phyloP scores from a whole-genome alignment of 2,113 vertebrate genomes.

The Nettapus auritus region DNA sequence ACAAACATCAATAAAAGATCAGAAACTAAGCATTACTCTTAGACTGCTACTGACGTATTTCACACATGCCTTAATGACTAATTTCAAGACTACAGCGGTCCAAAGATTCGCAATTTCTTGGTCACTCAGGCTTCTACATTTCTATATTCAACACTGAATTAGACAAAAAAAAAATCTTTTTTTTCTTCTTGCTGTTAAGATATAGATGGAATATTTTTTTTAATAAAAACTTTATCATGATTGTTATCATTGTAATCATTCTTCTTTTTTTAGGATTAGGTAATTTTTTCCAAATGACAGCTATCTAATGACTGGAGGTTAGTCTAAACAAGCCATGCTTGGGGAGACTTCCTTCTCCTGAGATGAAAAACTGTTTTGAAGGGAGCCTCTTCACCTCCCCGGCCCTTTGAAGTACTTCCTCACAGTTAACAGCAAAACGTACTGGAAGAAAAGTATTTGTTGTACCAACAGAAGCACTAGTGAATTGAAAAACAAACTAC shows the following conservation, averaged over 20 bases:
- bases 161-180: not conserved
- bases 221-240: not conserved
- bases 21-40: slow-evolving; percentile 13
- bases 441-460: not conserved
- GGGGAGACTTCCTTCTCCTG: not conserved
- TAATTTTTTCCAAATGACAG: slow-evolving; percentile 23
- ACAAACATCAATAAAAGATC: slow-evolving; percentile 5
- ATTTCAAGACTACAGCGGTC: slow-evolving; percentile 26
- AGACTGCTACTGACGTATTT: slow-evolving; percentile 9
- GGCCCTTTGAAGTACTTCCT: slow-evolving; percentile 13
- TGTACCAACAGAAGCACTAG: slow-evolving; percentile 17
- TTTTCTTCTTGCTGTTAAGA: not conserved
- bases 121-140: slow-evolving; percentile 1
- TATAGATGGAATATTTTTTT: not conserved
- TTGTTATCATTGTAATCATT: not conserved
- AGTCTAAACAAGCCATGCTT: slow-evolving; percentile 11
- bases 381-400: slow-evolving; percentile 12
- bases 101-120: slow-evolving; percentile 36
- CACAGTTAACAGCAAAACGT: slow-evolving; percentile 35
- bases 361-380: not conserved
- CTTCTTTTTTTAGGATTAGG: not conserved
- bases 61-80: slow-evolving; percentile 26
- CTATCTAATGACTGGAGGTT: not conserved
- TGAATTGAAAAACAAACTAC: not conserved
- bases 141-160: slow-evolving; percentile 29